Evolutionary conservation across 2,888 invertebrate species (phyloP).

Genomic region (Synergus gifuensis): DNA sequence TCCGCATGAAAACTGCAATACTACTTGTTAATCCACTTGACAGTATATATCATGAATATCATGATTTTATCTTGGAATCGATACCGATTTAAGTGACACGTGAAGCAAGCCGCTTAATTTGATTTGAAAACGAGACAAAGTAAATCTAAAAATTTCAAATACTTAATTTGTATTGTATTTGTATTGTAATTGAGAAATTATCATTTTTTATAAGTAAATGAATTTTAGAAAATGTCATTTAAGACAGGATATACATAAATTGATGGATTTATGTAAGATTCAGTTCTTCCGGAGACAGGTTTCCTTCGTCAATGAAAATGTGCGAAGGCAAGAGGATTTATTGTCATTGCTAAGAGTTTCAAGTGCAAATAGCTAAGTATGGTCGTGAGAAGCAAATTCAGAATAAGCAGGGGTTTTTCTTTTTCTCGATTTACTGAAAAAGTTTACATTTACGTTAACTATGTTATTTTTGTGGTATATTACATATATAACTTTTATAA

Average conservation of each 20-base stretch:
- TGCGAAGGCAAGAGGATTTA: background rate
- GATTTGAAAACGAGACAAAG: background rate
- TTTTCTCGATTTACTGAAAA: background rate
- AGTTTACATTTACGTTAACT: too few relatives aligned
- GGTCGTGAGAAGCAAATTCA: constrained; percentile 8
- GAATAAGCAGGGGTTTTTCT: background rate
- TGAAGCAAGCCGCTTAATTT: background rate
- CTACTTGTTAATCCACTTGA: background rate
- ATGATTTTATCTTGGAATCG: too few relatives aligned
- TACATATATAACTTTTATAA: too few relatives aligned
- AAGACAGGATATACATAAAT: too few relatives aligned
- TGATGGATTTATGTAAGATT: too few relatives aligned
- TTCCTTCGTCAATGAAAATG: background rate
- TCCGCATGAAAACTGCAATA: constrained; percentile 50
- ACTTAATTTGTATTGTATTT: background rate
- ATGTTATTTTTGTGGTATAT: too few relatives aligned
- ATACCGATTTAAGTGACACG: background rate
- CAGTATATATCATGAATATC: too few relatives aligned
- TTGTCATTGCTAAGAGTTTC: constrained; percentile 17
- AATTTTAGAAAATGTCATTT: too few relatives aligned
- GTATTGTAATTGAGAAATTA: background rate
- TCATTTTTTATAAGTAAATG: background rate
- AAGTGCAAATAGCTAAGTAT: constrained; percentile 15
- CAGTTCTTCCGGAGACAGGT: background rate
- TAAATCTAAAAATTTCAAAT: background rate